A percentile compares a stretch with the other conserved stretches of the same genome.
These are phyloP conservation scores for Notamacropus eugenii DNA, from an alignment of 2,797 vertebrate species.

Conservation along the genomic window DNA sequence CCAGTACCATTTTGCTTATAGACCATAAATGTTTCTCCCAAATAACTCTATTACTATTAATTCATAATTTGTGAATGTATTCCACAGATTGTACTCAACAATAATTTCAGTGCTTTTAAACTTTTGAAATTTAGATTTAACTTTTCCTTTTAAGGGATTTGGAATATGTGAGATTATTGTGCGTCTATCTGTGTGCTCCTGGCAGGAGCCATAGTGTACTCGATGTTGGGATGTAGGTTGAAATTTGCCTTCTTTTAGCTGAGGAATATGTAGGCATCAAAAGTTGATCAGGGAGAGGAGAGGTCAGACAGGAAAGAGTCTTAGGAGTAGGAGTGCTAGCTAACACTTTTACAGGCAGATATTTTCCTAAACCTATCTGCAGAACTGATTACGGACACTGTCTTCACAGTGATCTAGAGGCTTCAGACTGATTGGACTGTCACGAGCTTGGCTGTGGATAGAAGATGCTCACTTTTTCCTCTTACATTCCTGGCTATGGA, in stretches of 20 bases:
- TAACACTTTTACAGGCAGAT: conserved; percentile 34
- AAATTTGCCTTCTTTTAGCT: conserved; percentile 33
- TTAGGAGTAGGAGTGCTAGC: conserved; percentile 66
- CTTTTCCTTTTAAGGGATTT: background rate
- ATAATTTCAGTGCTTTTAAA: background rate
- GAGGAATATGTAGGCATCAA: conserved; percentile 49
- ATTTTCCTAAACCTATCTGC: conserved; percentile 67
- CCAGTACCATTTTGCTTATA: background rate
- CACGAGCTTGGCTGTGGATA: conserved; percentile 67
- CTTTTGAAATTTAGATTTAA: background rate
- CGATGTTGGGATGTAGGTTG: conserved; percentile 22
- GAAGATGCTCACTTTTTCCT: conserved; percentile 48
- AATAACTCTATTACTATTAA: background rate
- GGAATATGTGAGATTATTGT: background rate
- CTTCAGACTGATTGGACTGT: conserved; percentile 46
- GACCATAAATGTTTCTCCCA: background rate
- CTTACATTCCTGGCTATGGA: conserved; percentile 65
- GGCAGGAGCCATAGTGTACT: background rate
- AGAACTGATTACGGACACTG: conserved; percentile 57
- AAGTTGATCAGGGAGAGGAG: conserved; percentile 37
- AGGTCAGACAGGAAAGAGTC: conserved; percentile 43
- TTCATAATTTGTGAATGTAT: background rate
- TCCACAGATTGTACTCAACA: background rate
- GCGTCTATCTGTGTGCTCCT: background rate
- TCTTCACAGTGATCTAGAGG: conserved; percentile 55